Evolutionary conservation across 64 coral and sea anemone species (phyloP).

Genomic region (Montipora cactus): DNA sequence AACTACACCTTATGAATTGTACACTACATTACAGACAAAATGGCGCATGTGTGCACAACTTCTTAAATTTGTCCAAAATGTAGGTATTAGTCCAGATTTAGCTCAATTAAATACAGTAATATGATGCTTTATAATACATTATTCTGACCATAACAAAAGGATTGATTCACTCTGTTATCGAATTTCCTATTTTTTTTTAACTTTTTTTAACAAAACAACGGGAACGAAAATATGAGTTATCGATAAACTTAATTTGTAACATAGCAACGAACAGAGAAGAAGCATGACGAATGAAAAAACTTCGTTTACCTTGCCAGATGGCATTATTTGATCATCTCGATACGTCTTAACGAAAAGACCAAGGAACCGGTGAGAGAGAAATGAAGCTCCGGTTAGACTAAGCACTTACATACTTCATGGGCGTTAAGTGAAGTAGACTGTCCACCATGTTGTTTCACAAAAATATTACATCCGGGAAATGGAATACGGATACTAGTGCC

Average conservation of each 20-base stretch:
- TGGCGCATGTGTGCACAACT: too few species aligned
- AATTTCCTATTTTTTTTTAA: too few species aligned
- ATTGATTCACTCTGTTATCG: too few species aligned
- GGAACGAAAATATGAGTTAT: background rate
- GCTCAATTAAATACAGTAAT: too few species aligned
- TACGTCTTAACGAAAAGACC: background rate
- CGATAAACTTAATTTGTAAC: background rate
- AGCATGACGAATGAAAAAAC: background rate
- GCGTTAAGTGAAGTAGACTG: slow-evolving; percentile 51
- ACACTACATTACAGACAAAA: too few species aligned
- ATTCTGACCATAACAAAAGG: too few species aligned
- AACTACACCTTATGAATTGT: too few species aligned
- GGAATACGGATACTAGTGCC: background rate
- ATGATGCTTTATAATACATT: too few species aligned
- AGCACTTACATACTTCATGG: slow-evolving; percentile 21
- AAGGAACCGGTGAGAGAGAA: background rate
- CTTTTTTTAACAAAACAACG: too few species aligned
- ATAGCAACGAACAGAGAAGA: slow-evolving; percentile 24
- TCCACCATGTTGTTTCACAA: slow-evolving; percentile 55
- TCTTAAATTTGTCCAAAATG: too few species aligned
- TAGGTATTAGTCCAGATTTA: too few species aligned
- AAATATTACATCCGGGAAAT: slow-evolving; percentile 18
- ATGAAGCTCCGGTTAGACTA: background rate
- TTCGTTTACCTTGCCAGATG: slow-evolving; percentile 66
- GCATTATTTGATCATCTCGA: slow-evolving; percentile 52